phyloP scores from a whole-genome alignment of 2,888 invertebrate genomes.

The Epistrophe grossulariae region DNA sequence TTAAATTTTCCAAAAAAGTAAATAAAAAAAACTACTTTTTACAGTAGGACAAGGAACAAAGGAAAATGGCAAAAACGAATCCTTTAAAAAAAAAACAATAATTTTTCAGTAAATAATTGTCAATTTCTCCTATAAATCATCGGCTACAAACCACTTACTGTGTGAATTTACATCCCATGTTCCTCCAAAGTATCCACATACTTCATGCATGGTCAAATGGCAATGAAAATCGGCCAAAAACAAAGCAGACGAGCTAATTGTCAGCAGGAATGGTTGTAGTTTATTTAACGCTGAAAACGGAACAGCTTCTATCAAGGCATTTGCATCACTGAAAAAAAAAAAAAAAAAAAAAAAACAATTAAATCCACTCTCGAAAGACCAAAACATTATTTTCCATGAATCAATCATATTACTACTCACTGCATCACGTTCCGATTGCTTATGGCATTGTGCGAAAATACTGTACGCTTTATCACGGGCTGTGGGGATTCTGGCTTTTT shows the following conservation, averaged over 20 bases:
- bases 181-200: constrained; percentile 97
- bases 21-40: too few species aligned
- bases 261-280: constrained; percentile 95
- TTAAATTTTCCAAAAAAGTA: too few species aligned
- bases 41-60: neutral
- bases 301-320: constrained; percentile 94
- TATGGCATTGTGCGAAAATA: constrained; percentile 91
- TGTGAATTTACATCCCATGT: constrained; percentile 97
- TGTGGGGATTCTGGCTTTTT: constrained; percentile 87
- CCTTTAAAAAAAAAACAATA: neutral
- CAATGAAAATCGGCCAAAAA: constrained; percentile 96
- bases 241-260: constrained; percentile 93
- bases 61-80: neutral
- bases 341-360: constrained; percentile 24
- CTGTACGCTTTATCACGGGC: constrained; percentile 86
- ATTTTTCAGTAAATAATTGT: neutral
- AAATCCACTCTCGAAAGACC: neutral
- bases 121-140: constrained; percentile 2
- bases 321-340: constrained; percentile 89
- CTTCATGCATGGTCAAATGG: constrained; percentile 96
- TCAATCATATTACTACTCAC: constrained; percentile 86
- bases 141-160: constrained; percentile 87
- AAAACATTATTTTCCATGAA: constrained; percentile 3
- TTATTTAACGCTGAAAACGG: constrained; percentile 94
- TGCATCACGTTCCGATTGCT: constrained; percentile 90